These are phyloP conservation scores for Leucophora obtusa DNA, from an alignment of 2,888 invertebrate species.

Conservation along the genomic window DNA sequence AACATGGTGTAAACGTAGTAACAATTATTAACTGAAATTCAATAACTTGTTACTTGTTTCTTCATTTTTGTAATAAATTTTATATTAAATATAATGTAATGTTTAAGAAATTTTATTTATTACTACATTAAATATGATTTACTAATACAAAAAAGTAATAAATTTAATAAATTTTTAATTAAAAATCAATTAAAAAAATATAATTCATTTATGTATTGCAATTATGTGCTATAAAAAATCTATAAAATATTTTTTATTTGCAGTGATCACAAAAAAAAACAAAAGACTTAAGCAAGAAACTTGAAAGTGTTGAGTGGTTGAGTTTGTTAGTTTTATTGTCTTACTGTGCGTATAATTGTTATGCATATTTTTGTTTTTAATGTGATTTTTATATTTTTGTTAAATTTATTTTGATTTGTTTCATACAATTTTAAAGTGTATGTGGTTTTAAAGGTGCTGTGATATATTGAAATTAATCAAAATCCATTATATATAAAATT, in stretches of 20 bases:
- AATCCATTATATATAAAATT: not conserved
- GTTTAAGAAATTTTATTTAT: slow-evolving; percentile 31
- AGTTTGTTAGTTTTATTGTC: not conserved
- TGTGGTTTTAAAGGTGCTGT: slow-evolving; percentile 4
- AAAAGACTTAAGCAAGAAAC: slow-evolving; percentile 53
- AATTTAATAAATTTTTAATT: slow-evolving; percentile 39
- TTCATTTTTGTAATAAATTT: slow-evolving; percentile 7
- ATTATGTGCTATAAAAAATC: slow-evolving; percentile 7
- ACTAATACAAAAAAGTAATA: not conserved
- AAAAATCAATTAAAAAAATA: slow-evolving; percentile 41
- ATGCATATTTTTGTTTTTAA: slow-evolving; percentile 5
- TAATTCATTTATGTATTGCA: slow-evolving; percentile 11
- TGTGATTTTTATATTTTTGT: not conserved
- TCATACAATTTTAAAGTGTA: not conserved
- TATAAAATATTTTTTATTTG: not conserved
- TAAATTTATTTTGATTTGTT: not conserved
- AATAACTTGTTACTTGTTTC: slow-evolving; percentile 49
- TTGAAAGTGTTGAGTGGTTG: not conserved
- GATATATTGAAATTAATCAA: not conserved
- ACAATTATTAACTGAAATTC: slow-evolving; percentile 43
- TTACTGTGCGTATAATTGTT: slow-evolving; percentile 23
- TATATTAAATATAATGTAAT: slow-evolving; percentile 8
- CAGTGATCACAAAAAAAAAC: slow-evolving; percentile 6
- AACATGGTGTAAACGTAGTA: slow-evolving; percentile 16
- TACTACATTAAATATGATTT: not conserved